Evolutionary conservation across 2,797 vertebrate genomes (phyloP).

Genomic region (Phoebastria nigripes): DNA sequence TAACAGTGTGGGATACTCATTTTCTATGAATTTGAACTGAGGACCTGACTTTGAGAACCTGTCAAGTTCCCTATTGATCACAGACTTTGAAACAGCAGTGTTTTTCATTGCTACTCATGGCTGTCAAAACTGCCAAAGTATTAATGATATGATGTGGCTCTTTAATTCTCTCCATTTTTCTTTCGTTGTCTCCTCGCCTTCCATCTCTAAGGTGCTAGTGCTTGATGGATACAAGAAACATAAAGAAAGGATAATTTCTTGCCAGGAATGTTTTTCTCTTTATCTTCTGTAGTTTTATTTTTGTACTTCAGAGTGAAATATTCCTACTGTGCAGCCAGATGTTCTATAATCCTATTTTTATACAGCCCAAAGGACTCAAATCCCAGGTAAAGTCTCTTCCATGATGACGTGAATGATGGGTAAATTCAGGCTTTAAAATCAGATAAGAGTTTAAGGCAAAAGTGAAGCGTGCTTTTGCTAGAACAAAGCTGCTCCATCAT

Average conservation of each 20-base stretch:
- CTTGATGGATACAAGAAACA: slow-evolving; percentile 66
- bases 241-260: slow-evolving; percentile 74
- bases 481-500: background rate
- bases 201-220: slow-evolving; percentile 46
- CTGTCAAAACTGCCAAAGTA: slow-evolving; percentile 44
- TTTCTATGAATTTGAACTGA: background rate
- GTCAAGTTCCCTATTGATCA: background rate
- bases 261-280: slow-evolving; percentile 63
- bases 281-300: slow-evolving; percentile 74
- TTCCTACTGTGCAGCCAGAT: slow-evolving; percentile 74
- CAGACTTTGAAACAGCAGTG: slow-evolving; percentile 24
- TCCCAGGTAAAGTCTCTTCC: slow-evolving; percentile 41
- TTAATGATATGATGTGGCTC: slow-evolving; percentile 59
- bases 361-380: slow-evolving; percentile 57
- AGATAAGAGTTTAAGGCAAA: slow-evolving; percentile 7
- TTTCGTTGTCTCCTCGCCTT: slow-evolving; percentile 54
- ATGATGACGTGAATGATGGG: slow-evolving; percentile 37
- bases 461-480: background rate
- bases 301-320: slow-evolving; percentile 69
- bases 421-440: background rate
- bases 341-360: slow-evolving; percentile 74
- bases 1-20: background rate
- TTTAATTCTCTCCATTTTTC: slow-evolving; percentile 64
- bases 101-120: slow-evolving; percentile 35
- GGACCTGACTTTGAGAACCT: background rate